A percentile compares a stretch with the other conserved stretches of the same genome.
phyloP scores from a whole-genome alignment of 2,797 vertebrate species.

The Tarsius wallacei region DNA sequence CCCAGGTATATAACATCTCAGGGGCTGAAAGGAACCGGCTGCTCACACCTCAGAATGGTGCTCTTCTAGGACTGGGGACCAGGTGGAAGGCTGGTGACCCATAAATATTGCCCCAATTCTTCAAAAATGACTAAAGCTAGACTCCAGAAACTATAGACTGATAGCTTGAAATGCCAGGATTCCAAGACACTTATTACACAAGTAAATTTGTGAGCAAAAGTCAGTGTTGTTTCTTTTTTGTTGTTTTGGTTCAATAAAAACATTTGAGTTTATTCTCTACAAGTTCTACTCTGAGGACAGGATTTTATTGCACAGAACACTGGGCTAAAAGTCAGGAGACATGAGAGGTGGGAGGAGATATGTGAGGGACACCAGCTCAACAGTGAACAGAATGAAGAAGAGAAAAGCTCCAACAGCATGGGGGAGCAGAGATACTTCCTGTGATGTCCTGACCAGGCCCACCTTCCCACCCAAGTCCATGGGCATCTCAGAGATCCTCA shows the following conservation, averaged over 20 bases:
- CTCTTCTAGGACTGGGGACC: neutral
- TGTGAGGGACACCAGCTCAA: neutral
- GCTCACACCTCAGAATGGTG: neutral
- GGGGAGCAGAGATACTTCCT: neutral
- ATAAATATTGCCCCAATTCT: constrained; percentile 12
- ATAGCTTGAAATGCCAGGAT: constrained; percentile 3
- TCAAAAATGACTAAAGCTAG: constrained; percentile 24
- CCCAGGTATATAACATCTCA: neutral
- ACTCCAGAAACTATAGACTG: neutral
- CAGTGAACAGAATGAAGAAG: rapidly evolving
- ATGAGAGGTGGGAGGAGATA: neutral
- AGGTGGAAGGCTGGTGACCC: neutral
- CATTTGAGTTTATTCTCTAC: neutral
- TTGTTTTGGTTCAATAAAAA: neutral
- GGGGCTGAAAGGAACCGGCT: neutral
- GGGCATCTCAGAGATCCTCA: neutral
- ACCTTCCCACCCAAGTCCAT: neutral
- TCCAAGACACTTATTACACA: neutral
- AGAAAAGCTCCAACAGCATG: neutral
- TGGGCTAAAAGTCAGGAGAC: neutral
- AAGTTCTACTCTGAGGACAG: neutral
- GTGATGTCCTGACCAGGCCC: neutral
- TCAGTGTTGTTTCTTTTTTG: neutral
- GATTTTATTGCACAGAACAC: neutral
- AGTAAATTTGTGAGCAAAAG: neutral